phyloP scores from a whole-genome alignment of 2,797 vertebrate genomes.

The Cuculus canorus region DNA sequence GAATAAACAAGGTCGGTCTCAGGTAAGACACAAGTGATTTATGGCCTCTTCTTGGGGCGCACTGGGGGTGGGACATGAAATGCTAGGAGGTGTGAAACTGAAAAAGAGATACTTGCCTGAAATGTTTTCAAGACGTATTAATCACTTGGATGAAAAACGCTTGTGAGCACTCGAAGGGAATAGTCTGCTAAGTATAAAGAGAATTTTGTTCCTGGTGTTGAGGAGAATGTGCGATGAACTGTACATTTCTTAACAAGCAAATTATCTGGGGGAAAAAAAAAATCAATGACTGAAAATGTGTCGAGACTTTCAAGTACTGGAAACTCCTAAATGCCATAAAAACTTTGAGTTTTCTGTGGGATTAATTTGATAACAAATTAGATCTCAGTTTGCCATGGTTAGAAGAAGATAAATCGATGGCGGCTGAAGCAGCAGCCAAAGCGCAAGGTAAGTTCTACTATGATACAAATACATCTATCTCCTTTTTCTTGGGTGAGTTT shows the following conservation, averaged over 20 bases:
- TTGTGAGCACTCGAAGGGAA: not conserved
- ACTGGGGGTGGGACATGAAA: not conserved
- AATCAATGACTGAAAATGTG: not conserved
- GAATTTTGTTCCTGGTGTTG: not conserved
- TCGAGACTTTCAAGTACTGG: not conserved
- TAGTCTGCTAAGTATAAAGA: not conserved
- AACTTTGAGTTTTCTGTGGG: not conserved
- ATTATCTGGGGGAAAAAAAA: not conserved
- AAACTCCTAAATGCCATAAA: not conserved
- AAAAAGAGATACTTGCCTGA: not conserved
- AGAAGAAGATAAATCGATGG: not conserved
- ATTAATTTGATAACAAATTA: not conserved
- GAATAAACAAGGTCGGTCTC: not conserved
- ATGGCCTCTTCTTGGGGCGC: not conserved
- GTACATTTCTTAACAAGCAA: not conserved
- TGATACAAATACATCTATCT: accelerated
- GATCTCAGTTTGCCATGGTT: not conserved
- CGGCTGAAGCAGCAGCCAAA: not conserved
- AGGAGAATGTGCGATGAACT: not conserved
- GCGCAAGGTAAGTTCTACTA: not conserved
- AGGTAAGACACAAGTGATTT: not conserved
- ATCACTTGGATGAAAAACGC: not conserved
- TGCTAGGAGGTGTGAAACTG: not conserved
- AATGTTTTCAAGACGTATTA: not conserved
- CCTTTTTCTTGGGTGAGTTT: not conserved